phyloP scores from a whole-genome alignment of 2,113 vertebrate genomes.

The Callocephalon fimbriatum region DNA sequence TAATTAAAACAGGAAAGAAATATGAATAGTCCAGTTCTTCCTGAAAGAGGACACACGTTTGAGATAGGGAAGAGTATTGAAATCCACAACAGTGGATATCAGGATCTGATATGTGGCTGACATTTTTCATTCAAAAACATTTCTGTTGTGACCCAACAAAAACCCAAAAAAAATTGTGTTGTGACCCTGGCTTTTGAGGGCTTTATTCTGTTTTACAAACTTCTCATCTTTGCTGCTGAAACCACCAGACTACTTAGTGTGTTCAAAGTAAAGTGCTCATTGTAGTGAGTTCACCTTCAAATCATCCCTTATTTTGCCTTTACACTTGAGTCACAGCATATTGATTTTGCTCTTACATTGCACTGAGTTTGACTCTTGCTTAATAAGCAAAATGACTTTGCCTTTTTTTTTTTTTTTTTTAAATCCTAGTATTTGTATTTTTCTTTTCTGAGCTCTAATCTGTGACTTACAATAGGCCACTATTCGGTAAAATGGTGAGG shows the following conservation, averaged over 20 bases:
- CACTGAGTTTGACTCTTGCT: background rate
- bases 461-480: constrained; percentile 22
- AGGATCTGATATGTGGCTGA: background rate
- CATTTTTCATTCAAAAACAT: background rate
- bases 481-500: constrained; percentile 2
- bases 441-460: background rate
- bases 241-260: background rate
- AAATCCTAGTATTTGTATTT: constrained; percentile 16
- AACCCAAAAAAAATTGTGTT: background rate
- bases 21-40: background rate
- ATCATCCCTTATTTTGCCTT: constrained; percentile 19
- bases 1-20: background rate
- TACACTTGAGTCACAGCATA: constrained; percentile 19
- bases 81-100: background rate
- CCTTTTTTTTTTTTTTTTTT: background rate
- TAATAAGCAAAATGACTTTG: constrained; percentile 52
- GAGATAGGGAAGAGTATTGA: background rate
- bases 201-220: background rate
- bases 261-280: constrained; percentile 25
- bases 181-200: background rate
- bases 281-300: constrained; percentile 28
- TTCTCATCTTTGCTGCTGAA: background rate
- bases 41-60: background rate
- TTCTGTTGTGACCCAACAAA: background rate
- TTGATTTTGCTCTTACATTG: background rate